Evolutionary conservation across 37 sponge, comb jelly and placozoan genomes (phyloP).

Genomic region (Tethya wilhelma): DNA sequence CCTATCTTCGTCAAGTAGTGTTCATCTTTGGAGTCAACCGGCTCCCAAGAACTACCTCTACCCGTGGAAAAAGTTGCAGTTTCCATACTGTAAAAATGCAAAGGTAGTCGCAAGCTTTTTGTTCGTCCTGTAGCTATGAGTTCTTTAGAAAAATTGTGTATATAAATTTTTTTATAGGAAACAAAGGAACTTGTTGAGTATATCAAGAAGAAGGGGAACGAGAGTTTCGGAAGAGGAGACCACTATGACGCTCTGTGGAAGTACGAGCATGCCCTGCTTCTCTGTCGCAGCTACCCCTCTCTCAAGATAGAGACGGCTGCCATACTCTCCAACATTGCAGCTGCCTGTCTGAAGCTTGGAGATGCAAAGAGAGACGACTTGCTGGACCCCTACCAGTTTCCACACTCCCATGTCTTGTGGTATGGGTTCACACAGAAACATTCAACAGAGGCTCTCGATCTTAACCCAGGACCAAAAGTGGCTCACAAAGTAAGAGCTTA

Average conservation of each 20-base stretch:
- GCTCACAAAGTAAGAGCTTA: background rate
- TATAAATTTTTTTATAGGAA: too few relatives aligned
- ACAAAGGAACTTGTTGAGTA: background rate
- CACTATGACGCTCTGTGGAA: slow-evolving; percentile 53
- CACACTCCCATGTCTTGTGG: background rate
- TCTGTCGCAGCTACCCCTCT: background rate
- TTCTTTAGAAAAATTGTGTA: too few relatives aligned
- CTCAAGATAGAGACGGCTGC: background rate
- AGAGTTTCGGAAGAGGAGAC: slow-evolving; percentile 19
- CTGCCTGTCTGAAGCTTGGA: slow-evolving; percentile 37
- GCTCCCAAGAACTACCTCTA: background rate
- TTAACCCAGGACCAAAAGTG: background rate
- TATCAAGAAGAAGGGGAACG: slow-evolving; percentile 31
- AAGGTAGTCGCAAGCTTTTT: too few relatives aligned
- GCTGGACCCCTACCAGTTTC: background rate
- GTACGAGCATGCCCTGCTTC: slow-evolving; percentile 27
- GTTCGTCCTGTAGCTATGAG: too few relatives aligned
- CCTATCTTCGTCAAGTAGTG: background rate
- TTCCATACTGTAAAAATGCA: background rate
- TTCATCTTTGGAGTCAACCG: background rate
- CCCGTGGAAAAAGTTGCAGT: slow-evolving; percentile 4
- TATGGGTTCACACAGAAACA: background rate
- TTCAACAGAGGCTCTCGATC: background rate
- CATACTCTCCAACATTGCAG: slow-evolving; percentile 7
- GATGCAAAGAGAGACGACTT: background rate